Percentiles rank a stretch among this genome's conserved stretches.
Conservation (phyloP, 2,797 vertebrate species). For the Aeoliscus strigatus region DNA sequence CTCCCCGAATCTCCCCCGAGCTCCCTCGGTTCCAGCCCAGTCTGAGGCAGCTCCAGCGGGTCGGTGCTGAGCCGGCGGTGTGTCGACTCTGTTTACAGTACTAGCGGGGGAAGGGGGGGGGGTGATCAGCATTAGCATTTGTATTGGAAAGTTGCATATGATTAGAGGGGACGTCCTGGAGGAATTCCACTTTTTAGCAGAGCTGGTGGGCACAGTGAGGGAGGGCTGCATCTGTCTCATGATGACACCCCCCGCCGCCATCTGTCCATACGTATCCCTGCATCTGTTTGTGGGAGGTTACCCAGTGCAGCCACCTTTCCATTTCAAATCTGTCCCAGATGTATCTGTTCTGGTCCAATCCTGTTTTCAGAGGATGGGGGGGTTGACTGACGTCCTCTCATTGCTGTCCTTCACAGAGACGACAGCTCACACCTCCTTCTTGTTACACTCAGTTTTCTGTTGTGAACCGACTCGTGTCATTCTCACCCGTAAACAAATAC, state of each 20-base stretch:
- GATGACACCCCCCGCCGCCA: too few species aligned
- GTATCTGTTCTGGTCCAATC: too few species aligned
- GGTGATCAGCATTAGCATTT: slow-evolving; percentile 64
- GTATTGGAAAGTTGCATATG: slow-evolving; percentile 59
- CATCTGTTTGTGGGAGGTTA: too few species aligned
- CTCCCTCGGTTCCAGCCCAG: slow-evolving; percentile 50
- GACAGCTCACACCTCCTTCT: too few species aligned
- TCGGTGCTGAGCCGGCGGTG: slow-evolving; percentile 47
- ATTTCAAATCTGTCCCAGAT: too few species aligned
- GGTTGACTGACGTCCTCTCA: too few species aligned
- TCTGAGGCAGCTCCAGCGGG: slow-evolving; percentile 59
- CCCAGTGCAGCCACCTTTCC: too few species aligned
- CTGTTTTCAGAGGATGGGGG: too few species aligned
- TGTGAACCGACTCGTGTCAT: too few species aligned
- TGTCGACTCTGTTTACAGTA: slow-evolving; percentile 49
- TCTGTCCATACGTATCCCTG: slow-evolving; percentile 64
- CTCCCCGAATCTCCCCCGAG: slow-evolving; percentile 35
- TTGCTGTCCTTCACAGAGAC: too few species aligned
- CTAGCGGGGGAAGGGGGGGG: slow-evolving; percentile 32
- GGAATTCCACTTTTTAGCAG: slow-evolving; percentile 57
- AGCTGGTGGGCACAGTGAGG: slow-evolving; percentile 44
- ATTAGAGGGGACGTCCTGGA: slow-evolving; percentile 56
- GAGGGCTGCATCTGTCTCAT: slow-evolving; percentile 55
- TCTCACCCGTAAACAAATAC: too few species aligned
- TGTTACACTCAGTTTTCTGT: too few species aligned